Base-by-base conservation (phyloP, 2,797 vertebrate genomes). In the Urophycis tenuis region DNA sequence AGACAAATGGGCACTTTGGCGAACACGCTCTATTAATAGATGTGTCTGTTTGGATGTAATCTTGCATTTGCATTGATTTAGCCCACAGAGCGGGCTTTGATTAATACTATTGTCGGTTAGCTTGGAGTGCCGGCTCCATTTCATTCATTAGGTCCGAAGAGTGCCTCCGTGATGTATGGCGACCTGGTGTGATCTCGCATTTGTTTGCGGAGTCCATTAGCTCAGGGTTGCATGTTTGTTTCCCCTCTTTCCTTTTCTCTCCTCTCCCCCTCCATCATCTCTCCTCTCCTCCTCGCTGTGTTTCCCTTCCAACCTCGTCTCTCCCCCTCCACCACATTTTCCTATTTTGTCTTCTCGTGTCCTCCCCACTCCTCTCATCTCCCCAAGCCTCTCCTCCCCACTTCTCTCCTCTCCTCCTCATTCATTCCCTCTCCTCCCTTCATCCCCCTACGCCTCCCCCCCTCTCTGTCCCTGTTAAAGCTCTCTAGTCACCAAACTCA, bases 1-100 rank as follows among this genome's bases (percentile, higher is more conserved):
- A 89, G 80, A 87, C 77, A 83, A 86, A 86, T 81, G 67, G 71
- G 71, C 49, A 36, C 77, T 78, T 83, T 80, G 76, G 76, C 49
- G 33, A 78, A 78, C 76, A 22, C 1, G 19, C 72, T 79, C 75
- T 15, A 34, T 80, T 87, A 87, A 85, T 86, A 85, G 80, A 87
- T 79, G 80, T 73, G 74, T 77, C 79, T 75, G 77, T 73, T 86
- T 74, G 29, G 76, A 87, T 69, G 74, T 31, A 79, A 81, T 82
- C 80, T 74, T 75, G 72, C 69, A 73, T 89, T 86, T 87, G 79
- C 85, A 88, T 86, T 86, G 82, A 92, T 88, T 87, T n/a, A 45
- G 71, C 83, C 80, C 75, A 31, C 75, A 80, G 83, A 83, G 77
- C 49, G 36, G 4, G 72, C 78, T 86, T 78, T 90, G 88, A 91